phyloP scores from a whole-genome alignment of 2,113 vertebrate genomes.

The Columba livia region DNA sequence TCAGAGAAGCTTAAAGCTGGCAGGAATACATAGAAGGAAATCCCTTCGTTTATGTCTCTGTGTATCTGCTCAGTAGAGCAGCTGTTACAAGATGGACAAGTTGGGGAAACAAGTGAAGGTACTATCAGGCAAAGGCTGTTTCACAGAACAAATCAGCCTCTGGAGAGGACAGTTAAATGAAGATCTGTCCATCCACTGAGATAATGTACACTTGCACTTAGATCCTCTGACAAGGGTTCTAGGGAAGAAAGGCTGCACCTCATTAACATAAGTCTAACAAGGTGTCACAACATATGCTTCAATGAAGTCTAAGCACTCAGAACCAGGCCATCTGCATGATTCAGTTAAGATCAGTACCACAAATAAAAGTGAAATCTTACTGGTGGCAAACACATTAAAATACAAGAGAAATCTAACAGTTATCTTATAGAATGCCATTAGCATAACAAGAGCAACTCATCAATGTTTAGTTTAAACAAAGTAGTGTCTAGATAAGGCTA shows the following conservation, averaged over 20 bases:
- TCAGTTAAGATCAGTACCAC: not conserved
- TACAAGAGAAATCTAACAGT: not conserved
- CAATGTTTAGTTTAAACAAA: not conserved
- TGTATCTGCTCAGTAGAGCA: not conserved
- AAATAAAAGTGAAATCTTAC: not conserved
- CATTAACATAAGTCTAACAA: not conserved
- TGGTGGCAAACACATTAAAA: not conserved
- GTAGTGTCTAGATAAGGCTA: not conserved
- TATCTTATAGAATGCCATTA: not conserved
- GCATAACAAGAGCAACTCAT: not conserved
- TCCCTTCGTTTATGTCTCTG: not conserved
- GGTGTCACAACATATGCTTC: not conserved
- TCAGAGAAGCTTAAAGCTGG: not conserved
- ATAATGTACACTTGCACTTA: not conserved
- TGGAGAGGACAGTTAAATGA: not conserved
- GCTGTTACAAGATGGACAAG: not conserved
- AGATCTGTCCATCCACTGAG: not conserved
- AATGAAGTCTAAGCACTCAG: not conserved
- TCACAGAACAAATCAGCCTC: not conserved
- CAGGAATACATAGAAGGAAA: not conserved
- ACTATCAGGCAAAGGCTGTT: not conserved
- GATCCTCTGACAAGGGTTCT: not conserved
- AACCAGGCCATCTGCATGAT: not conserved
- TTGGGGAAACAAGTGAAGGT: not conserved
- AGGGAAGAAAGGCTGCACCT: not conserved